Evolutionary conservation across 2,888 invertebrate species (phyloP).

Genomic region (Dichetophora obliterata): DNA sequence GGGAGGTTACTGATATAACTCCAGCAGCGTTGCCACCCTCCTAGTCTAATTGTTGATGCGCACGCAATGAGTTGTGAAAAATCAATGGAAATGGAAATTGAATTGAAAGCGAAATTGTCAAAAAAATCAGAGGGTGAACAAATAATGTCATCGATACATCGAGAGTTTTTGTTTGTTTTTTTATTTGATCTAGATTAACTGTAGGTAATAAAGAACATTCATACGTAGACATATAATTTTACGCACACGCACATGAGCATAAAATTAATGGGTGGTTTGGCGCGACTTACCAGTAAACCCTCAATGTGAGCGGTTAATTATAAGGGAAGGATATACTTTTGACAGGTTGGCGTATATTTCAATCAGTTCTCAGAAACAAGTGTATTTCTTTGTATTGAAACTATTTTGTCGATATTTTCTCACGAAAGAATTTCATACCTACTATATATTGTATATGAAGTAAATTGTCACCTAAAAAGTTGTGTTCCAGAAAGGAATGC

Average conservation of each 20-base stretch:
- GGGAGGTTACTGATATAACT: neutral
- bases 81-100: slow-evolving; percentile 3
- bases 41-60: neutral
- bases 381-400: neutral
- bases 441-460: neutral
- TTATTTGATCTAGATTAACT: slow-evolving; percentile 8
- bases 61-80: neutral
- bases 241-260: slow-evolving; percentile 28
- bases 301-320: neutral
- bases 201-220: neutral
- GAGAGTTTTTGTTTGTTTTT: neutral
- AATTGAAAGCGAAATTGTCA: neutral
- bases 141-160: neutral
- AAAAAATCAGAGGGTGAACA: neutral
- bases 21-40: neutral
- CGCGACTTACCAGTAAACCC: neutral
- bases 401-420: neutral
- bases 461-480: too few species aligned
- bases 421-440: neutral
- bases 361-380: neutral
- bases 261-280: slow-evolving; percentile 11
- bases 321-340: neutral
- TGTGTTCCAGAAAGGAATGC: too few species aligned
- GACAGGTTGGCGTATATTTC: neutral
- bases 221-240: slow-evolving; percentile 5